Conservation (phyloP, 2,797 vertebrate genomes). For the Gymnocypris eckloni region DNA sequence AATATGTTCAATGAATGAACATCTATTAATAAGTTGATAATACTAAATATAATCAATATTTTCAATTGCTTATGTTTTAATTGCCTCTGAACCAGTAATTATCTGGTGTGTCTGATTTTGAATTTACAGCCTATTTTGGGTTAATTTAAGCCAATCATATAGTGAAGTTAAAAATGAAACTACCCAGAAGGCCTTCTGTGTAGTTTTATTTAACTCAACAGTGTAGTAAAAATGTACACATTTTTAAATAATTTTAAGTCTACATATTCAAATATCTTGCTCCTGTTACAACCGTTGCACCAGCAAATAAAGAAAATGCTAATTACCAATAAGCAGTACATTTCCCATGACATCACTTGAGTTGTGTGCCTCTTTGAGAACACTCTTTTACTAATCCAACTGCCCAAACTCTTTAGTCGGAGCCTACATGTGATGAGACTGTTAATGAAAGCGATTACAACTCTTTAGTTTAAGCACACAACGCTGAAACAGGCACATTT, state of each 20-base stretch:
- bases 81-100: not conserved
- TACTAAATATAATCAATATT: no score
- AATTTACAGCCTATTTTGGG: no score
- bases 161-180: not conserved
- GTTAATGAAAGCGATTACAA: constrained; percentile 15
- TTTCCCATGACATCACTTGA: constrained; percentile 45
- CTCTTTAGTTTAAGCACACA: constrained; percentile 9
- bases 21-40: no score
- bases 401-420: not conserved
- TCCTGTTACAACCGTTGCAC: constrained; percentile 18
- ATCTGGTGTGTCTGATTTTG: not conserved
- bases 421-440: constrained; percentile 39
- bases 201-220: not conserved
- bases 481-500: not conserved
- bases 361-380: constrained; percentile 37
- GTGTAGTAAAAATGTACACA: not conserved
- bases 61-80: no score
- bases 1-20: no score
- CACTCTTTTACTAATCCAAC: constrained; percentile 23
- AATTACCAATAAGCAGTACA: constrained; percentile 31
- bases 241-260: not conserved
- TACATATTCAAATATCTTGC: not conserved
- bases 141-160: not conserved
- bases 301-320: constrained; percentile 38
- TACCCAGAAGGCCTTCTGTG: no score